phyloP scores from a whole-genome alignment of 2,113 vertebrate species.

The Lepus europaeus region DNA sequence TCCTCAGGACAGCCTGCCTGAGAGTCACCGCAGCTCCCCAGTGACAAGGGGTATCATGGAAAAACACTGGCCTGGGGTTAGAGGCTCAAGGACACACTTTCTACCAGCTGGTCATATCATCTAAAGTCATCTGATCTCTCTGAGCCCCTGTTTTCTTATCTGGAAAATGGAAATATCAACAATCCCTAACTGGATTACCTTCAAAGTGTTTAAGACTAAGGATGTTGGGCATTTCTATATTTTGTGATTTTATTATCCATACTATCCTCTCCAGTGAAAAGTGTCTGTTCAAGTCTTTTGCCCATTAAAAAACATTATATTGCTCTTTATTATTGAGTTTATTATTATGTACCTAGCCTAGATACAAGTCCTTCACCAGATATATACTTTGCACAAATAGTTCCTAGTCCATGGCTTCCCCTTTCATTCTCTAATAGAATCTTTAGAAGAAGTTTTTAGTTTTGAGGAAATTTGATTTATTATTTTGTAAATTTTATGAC shows the following conservation, averaged over 20 bases:
- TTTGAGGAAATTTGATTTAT: neutral
- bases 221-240: neutral
- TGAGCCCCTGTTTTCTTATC: neutral
- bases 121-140: neutral
- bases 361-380: neutral
- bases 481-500: neutral
- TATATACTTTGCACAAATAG: neutral
- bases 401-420: neutral
- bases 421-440: constrained; percentile 16
- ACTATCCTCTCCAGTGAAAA: constrained; percentile 19
- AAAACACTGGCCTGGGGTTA: neutral
- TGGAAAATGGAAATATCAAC: neutral
- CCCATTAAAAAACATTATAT: neutral
- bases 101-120: neutral
- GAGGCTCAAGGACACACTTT: neutral
- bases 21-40: neutral
- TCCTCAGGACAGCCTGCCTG: neutral
- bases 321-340: neutral
- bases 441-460: neutral
- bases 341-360: neutral
- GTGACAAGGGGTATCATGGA: neutral
- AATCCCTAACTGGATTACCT: neutral
- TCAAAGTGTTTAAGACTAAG: neutral
- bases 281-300: neutral
- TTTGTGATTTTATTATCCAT: neutral